Evolutionary conservation across 2,888 invertebrate species (phyloP).

Genomic region (Corythucha ciliata): DNA sequence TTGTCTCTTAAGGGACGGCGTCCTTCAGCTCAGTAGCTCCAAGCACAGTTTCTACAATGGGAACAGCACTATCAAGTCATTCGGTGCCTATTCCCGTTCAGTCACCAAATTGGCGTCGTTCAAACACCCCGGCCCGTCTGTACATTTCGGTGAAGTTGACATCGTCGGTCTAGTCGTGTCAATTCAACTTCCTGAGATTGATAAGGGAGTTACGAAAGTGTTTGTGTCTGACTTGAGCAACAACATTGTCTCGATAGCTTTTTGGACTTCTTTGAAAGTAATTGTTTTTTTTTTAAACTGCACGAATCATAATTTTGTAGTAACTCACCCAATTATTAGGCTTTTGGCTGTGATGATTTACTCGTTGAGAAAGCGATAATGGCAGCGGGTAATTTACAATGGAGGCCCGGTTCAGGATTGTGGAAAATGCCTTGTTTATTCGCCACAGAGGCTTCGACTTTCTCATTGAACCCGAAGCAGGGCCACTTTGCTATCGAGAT

Average conservation of each 20-base stretch:
- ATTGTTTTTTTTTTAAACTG: neutral
- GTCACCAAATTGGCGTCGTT: conserved; percentile 10
- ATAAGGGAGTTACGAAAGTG: conserved; percentile 38
- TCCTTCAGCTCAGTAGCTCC: conserved; percentile 24
- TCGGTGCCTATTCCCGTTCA: conserved; percentile 11
- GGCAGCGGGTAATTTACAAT: conserved; percentile 55
- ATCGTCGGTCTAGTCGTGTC: conserved; percentile 58
- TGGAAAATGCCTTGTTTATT: conserved; percentile 50
- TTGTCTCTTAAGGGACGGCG: conserved; percentile 21
- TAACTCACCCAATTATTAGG: conserved; percentile 31
- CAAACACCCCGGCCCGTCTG: neutral
- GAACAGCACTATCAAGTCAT: neutral
- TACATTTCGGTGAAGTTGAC: conserved; percentile 59
- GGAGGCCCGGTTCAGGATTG: conserved; percentile 46
- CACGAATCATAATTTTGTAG: neutral
- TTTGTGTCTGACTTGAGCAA: conserved; percentile 22
- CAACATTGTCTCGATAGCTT: conserved; percentile 27
- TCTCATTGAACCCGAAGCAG: conserved; percentile 54
- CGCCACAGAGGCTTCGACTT: conserved; percentile 52
- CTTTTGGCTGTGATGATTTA: conserved; percentile 46
- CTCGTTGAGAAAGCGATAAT: conserved; percentile 50
- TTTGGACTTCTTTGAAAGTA: conserved; percentile 31
- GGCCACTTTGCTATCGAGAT: conserved; percentile 40
- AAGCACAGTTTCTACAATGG: conserved; percentile 16
- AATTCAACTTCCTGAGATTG: conserved; percentile 40